Conservation (phyloP, 2,797 vertebrate genomes). For the Mus spretus region DNA sequence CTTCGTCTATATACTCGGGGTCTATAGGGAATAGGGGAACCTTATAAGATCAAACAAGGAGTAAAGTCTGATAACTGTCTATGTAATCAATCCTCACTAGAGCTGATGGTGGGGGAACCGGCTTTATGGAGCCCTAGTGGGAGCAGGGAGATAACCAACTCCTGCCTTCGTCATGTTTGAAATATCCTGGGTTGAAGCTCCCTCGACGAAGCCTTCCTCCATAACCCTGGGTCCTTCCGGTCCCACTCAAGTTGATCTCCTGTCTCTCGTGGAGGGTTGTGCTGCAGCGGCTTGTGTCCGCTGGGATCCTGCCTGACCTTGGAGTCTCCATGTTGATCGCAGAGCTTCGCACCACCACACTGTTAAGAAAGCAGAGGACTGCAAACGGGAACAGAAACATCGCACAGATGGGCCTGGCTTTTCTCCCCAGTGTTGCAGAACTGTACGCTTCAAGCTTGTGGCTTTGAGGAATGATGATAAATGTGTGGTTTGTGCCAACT, state of each 20-base stretch:
- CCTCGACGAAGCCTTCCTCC: background rate
- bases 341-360: background rate
- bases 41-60: background rate
- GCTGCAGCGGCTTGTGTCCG: background rate
- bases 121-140: background rate
- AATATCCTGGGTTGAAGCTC: background rate
- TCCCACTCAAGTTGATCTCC: background rate
- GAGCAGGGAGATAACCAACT: background rate
- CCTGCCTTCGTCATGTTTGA: background rate
- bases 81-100: background rate
- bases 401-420: background rate
- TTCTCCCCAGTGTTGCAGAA: background rate
- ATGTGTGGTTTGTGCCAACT: constrained; percentile 59
- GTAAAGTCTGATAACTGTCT: background rate
- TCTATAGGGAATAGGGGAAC: background rate
- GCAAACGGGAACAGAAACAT: constrained; percentile 19
- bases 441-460: background rate
- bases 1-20: background rate
- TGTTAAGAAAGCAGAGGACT: background rate
- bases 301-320: background rate
- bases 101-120: background rate
- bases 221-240: background rate
- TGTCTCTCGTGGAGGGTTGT: too few species aligned
- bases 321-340: background rate
- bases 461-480: constrained; percentile 70